Conservation (phyloP, 2,113 vertebrate genomes). For the Phylloscopus trochiloides region DNA sequence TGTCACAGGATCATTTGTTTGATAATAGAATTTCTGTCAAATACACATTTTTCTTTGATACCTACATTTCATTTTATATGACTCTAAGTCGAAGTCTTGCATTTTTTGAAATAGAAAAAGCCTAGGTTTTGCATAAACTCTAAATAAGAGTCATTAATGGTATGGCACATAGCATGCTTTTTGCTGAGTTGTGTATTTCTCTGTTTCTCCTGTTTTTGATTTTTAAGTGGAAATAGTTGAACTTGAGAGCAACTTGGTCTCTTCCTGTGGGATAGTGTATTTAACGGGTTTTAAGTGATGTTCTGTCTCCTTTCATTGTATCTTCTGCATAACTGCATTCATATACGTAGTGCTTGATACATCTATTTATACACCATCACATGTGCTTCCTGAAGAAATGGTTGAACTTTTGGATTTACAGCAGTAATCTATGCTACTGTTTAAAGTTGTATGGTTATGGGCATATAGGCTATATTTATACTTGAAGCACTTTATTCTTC, state of each 20-base stretch:
- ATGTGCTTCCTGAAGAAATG: background rate
- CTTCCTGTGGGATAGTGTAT: background rate
- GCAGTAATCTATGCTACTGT: background rate
- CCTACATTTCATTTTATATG: background rate
- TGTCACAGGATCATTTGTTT: background rate
- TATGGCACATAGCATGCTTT: background rate
- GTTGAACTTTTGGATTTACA: background rate
- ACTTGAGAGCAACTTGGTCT: background rate
- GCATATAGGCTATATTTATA: background rate
- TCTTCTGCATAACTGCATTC: background rate
- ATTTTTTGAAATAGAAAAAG: background rate
- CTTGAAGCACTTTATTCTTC: background rate
- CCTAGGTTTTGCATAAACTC: background rate
- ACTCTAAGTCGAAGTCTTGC: background rate
- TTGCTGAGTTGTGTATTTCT: background rate
- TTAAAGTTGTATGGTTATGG: background rate
- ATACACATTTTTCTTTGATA: background rate
- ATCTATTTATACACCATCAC: background rate
- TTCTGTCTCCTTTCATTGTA: background rate
- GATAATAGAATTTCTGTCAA: background rate
- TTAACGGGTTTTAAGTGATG: background rate
- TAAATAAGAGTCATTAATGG: background rate
- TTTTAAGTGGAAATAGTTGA: background rate
- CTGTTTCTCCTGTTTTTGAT: background rate
- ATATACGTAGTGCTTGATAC: background rate